Percentiles rank a stretch among this genome's conserved stretches.
Conservation (phyloP, 1,140 invertebrate species). For the Metaphire vulgaris region DNA sequence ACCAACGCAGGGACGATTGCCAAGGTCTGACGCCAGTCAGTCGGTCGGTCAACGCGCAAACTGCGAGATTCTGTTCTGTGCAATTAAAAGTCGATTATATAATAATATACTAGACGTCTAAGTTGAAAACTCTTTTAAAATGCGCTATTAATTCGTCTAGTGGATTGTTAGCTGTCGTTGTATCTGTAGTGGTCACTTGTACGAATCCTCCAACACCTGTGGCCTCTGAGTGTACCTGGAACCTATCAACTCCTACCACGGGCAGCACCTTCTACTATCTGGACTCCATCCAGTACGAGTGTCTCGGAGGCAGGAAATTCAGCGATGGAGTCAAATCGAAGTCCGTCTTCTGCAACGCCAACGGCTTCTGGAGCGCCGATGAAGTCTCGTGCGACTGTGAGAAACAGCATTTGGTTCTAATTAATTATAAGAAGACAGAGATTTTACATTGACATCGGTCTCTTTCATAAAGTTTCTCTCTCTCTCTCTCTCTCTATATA, state of each 20-base stretch:
- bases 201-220: not conserved
- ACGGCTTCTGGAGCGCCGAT: conserved; percentile 9
- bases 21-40: not conserved
- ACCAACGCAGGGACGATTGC: not conserved
- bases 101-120: too few relatives aligned
- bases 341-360: not conserved
- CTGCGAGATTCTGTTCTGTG: too few relatives aligned
- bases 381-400: conserved; percentile 10
- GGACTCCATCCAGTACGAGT: not conserved
- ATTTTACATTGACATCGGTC: not conserved
- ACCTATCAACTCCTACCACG: not conserved
- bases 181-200: not conserved
- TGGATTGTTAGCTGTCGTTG: too few relatives aligned
- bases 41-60: too few relatives aligned
- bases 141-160: too few relatives aligned
- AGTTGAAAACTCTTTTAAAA: too few relatives aligned
- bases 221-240: not conserved
- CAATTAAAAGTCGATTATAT: too few relatives aligned
- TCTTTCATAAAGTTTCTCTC: not conserved
- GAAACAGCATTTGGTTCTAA: not conserved
- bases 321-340: conserved; percentile 1
- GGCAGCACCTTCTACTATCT: not conserved
- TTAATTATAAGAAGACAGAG: not conserved
- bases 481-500: too few relatives aligned
- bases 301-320: conserved; percentile 1